These are phyloP conservation scores for Thaumatotibia leucotreta DNA, from an alignment of 1,140 invertebrate species.

Conservation along the genomic window DNA sequence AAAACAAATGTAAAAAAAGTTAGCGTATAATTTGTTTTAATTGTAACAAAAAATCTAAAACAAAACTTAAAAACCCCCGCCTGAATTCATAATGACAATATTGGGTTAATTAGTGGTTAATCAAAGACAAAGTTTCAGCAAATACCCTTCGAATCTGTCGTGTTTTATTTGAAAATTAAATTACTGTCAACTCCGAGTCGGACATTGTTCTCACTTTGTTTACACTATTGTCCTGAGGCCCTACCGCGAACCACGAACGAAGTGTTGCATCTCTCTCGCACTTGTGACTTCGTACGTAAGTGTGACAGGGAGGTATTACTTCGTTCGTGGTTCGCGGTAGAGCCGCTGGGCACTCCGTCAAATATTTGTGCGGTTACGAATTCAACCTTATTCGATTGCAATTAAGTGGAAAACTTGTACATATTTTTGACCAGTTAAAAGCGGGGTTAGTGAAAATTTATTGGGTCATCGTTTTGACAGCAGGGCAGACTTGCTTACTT, in stretches of 20 bases:
- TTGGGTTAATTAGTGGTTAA: not conserved
- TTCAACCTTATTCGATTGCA: no score
- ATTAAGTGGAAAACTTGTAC: no score
- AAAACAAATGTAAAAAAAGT: not conserved
- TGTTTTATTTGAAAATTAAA: not conserved
- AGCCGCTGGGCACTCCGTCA: not conserved
- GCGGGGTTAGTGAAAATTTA: no score
- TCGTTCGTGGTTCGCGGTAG: no score
- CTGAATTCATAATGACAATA: not conserved
- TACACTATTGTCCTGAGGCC: not conserved
- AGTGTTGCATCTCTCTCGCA: no score
- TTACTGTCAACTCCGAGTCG: not conserved
- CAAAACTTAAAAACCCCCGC: not conserved
- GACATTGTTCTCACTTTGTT: constrained; percentile 3
- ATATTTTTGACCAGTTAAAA: no score
- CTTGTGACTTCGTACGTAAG: no score
- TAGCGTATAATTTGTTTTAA: not conserved
- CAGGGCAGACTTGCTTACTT: no score
- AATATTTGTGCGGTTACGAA: no score
- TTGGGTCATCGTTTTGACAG: no score
- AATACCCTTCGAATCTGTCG: not conserved
- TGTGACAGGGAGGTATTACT: no score
- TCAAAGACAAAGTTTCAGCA: constrained; percentile 3
- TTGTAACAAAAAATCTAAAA: not conserved
- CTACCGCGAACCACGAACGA: no score